Percentiles rank a stretch among this genome's conserved stretches.
phyloP scores from a whole-genome alignment of 2,113 vertebrate species.

The Edolisoma coerulescens region DNA sequence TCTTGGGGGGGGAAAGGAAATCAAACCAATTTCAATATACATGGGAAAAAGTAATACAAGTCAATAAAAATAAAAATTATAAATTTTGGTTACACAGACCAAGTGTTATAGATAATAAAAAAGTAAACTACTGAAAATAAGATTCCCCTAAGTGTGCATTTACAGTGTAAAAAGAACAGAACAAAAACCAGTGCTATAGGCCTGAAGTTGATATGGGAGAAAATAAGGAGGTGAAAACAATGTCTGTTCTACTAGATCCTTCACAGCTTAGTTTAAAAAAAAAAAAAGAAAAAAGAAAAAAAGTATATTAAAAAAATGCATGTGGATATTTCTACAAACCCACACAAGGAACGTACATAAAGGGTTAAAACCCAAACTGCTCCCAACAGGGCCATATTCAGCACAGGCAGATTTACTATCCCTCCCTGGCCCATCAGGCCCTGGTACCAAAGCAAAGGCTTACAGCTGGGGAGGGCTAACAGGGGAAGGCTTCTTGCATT shows the following conservation, averaged over 20 bases:
- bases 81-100: background rate
- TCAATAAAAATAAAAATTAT: background rate
- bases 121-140: background rate
- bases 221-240: background rate
- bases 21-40: background rate
- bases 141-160: background rate
- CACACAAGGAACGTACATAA: rapidly evolving
- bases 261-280: background rate
- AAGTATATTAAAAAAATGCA: too few relatives aligned
- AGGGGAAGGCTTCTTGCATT: background rate
- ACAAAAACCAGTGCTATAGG: background rate
- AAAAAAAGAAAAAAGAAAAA: background rate
- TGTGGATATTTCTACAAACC: background rate
- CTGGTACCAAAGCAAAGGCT: background rate
- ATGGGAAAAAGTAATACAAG: background rate
- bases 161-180: background rate
- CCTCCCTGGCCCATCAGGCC: background rate
- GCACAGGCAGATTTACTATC: background rate
- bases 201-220: background rate
- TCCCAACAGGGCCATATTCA: background rate
- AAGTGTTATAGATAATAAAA: background rate
- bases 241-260: background rate
- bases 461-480: background rate
- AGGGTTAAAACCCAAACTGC: background rate
- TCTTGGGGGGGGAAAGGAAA: background rate